Evolutionary conservation across 2,797 vertebrate genomes (phyloP), one percentile per base, ranked within the genome.

Genomic region (Geotrypetes seraphini): DNA sequence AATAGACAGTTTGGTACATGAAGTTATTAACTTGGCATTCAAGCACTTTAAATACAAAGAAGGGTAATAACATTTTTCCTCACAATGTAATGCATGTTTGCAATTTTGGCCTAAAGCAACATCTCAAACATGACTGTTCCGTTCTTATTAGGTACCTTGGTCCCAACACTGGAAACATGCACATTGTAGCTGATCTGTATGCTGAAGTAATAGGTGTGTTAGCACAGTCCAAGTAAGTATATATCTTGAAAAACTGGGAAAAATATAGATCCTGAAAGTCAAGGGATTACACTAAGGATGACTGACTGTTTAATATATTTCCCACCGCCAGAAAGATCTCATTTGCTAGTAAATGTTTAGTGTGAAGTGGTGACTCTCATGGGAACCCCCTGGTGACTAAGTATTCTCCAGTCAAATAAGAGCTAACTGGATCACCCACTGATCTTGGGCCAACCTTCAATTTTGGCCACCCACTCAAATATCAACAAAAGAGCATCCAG

Each of bases 11-110:
- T 88, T 97, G 50, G 91, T 97, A 70, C 91, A 96, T 49, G 96
- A 99, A 73, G 87, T 99, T 47, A 88, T 96, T 68, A 99, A 95
- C 64, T 67, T 97, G 79, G 86, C 94, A 41, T 99, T 99, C 72
- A 99, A 90, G 75, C 94, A 99, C 87, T 99, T 99, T 84, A 97
- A 91, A 73, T 99, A 97, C 68, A 99, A 95, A 71, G 94, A 99
- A 83, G 96, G 96, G 94, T 99, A 83, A 69, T 50, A 12, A 8
- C 34, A 8, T 43, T 47, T 60, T 31, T 37, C n/a, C n/a, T n/a
- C n/a, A n/a, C n/a, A n/a, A n/a, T 30, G 11, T 19, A 10, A 2
- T 11, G 5, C 19, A 19, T 16, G 11, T 7, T 29, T 11, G 10
- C 11, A 18, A 16, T 5, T 7, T 28, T 16, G n/a, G 8, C 11